Evolutionary conservation across 2,797 vertebrate species (phyloP).

Genomic region (Lepus townsendii): DNA sequence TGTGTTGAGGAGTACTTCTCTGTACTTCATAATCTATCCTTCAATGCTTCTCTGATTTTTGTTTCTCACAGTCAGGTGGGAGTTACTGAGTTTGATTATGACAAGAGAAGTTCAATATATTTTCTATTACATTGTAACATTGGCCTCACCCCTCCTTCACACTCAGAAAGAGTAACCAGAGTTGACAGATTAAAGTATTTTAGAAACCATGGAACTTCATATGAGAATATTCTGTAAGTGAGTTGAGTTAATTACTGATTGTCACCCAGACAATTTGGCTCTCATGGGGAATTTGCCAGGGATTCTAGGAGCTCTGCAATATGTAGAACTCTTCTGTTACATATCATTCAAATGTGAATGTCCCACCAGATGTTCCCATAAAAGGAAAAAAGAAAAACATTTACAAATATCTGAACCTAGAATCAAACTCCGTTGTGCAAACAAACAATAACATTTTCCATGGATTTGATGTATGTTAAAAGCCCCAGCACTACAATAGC

Average conservation of each 20-base stretch:
- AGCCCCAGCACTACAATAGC: background rate
- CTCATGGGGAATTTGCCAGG: too few species aligned
- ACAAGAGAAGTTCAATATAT: accelerated
- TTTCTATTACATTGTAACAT: background rate
- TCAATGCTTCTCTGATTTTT: background rate
- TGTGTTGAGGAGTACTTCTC: background rate
- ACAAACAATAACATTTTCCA: background rate
- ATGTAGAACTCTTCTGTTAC: background rate
- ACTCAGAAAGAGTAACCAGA: background rate
- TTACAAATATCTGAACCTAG: background rate
- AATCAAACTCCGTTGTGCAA: background rate
- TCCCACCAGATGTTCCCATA: background rate
- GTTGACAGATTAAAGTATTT: background rate
- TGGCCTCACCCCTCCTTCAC: background rate
- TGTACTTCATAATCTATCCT: background rate
- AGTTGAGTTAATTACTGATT: background rate
- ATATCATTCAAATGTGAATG: background rate
- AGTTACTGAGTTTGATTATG: background rate
- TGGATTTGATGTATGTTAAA: background rate
- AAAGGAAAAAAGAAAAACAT: background rate
- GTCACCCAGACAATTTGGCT: background rate
- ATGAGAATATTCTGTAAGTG: background rate
- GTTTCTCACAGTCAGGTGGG: background rate
- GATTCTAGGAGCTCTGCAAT: background rate
- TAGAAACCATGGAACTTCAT: background rate